Conservation (phyloP, 2,888 invertebrate genomes). For the Pseudococcus jackbeardsleyi region DNA sequence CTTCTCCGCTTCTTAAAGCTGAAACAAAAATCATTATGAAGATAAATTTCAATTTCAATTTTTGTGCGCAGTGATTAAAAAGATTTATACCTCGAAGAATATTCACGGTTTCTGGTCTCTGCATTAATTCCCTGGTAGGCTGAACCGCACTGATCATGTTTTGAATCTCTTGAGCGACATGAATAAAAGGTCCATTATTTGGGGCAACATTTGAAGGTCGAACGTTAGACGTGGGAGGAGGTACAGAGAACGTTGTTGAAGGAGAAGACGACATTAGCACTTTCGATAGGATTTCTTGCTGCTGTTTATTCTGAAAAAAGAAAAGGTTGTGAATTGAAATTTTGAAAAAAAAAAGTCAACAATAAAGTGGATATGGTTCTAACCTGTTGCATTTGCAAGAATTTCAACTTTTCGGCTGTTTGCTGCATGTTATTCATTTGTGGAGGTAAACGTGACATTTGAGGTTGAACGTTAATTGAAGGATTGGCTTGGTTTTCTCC, state of each 20-base stretch:
- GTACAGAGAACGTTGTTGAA: background rate
- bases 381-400: constrained; percentile 59
- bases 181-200: background rate
- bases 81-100: constrained; percentile 77
- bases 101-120: constrained; percentile 82
- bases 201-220: background rate
- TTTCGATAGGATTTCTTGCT: constrained; percentile 67
- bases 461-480: background rate
- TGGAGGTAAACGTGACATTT: constrained; percentile 36
- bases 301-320: constrained; percentile 65
- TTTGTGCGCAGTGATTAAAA: too few relatives aligned
- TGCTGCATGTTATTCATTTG: constrained; percentile 37
- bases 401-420: constrained; percentile 50
- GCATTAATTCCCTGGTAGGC: constrained; percentile 77
- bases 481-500: constrained; percentile 30
- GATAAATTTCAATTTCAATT: too few relatives aligned
- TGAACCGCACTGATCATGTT: constrained; percentile 72
- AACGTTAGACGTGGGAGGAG: constrained; percentile 7
- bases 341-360: background rate
- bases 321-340: background rate
- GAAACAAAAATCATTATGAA: background rate
- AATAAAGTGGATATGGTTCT: background rate
- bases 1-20: constrained; percentile 84
- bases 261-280: constrained; percentile 57
- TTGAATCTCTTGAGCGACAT: constrained; percentile 69